Evolutionary conservation across 2,888 invertebrate genomes (phyloP).

Genomic region (Lucinisca nassula): DNA sequence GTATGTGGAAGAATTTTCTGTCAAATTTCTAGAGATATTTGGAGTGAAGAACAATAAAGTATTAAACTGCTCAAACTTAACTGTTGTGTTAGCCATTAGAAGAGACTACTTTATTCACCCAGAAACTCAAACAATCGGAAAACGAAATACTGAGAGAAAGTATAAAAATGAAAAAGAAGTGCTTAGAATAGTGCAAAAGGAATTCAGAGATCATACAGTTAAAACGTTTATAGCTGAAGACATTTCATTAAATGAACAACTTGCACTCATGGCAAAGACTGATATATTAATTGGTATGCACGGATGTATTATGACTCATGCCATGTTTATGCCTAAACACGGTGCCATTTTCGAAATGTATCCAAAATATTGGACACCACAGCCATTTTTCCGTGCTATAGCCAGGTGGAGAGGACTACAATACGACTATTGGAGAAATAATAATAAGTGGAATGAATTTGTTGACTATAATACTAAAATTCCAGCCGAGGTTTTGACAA

Average conservation of each 20-base stretch:
- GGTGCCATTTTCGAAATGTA: conserved; percentile 8
- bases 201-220: conserved; percentile 45
- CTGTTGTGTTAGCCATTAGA: conserved; percentile 36
- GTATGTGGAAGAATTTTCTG: conserved; percentile 55
- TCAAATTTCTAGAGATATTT: conserved; percentile 36
- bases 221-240: conserved; percentile 48
- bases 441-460: conserved; percentile 46
- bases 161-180: conserved; percentile 62
- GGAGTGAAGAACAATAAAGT: conserved; percentile 30
- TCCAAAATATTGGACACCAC: conserved; percentile 33
- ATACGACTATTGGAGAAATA: conserved; percentile 54
- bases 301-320: conserved; percentile 7
- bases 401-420: conserved; percentile 55
- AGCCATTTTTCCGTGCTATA: conserved; percentile 52
- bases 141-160: conserved; percentile 57
- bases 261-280: neutral
- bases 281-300: conserved; percentile 22
- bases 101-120: conserved; percentile 58
- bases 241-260: conserved; percentile 18
- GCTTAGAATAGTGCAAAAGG: conserved; percentile 19
- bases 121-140: conserved; percentile 3
- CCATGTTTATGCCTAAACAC: conserved; percentile 5
- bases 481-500: conserved; percentile 37
- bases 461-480: conserved; percentile 56
- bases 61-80: conserved; percentile 42